phyloP scores from a whole-genome alignment of 30 jellyfish, hydroid and myxozoan species.

The Aurelia aurita region DNA sequence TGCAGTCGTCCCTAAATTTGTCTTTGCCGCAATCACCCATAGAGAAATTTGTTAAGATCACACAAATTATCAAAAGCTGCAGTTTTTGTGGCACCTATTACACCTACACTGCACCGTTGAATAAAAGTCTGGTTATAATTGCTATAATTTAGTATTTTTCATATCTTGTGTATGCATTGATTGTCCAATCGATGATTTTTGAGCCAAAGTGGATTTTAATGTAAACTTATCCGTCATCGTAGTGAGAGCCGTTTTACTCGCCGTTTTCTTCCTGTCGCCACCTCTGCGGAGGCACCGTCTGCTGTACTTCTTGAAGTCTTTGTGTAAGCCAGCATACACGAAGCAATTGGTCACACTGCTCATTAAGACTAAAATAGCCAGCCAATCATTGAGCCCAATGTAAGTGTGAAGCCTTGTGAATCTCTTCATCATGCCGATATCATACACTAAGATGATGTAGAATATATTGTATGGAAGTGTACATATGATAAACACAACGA shows the following conservation, averaged over 20 bases:
- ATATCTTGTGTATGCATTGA: too few species aligned
- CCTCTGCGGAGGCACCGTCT: constrained; percentile 19
- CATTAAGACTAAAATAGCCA: constrained; percentile 57
- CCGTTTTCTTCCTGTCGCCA: neutral
- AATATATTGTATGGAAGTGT: constrained; percentile 80
- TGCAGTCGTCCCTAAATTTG: too few species aligned
- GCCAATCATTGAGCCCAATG: constrained; percentile 57
- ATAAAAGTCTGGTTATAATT: too few species aligned
- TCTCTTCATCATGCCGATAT: constrained; percentile 19
- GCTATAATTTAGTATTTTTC: too few species aligned
- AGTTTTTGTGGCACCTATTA: too few species aligned
- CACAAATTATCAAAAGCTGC: too few species aligned
- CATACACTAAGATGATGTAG: constrained; percentile 41
- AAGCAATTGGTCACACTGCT: constrained; percentile 74
- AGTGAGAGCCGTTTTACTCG: constrained; percentile 8
- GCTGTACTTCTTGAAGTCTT: constrained; percentile 48
- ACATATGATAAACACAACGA: constrained; percentile 61
- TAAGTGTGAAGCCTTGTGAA: constrained; percentile 2
- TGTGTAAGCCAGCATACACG: constrained; percentile 81
- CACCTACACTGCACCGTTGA: too few species aligned
- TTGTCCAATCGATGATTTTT: neutral
- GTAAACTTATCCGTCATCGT: constrained; percentile 17
- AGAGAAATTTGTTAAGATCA: neutral
- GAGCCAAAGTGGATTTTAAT: neutral
- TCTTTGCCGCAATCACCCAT: too few species aligned